Evolutionary conservation across 2,113 vertebrate genomes (phyloP).

Genomic region (Rhombomys opimus): DNA sequence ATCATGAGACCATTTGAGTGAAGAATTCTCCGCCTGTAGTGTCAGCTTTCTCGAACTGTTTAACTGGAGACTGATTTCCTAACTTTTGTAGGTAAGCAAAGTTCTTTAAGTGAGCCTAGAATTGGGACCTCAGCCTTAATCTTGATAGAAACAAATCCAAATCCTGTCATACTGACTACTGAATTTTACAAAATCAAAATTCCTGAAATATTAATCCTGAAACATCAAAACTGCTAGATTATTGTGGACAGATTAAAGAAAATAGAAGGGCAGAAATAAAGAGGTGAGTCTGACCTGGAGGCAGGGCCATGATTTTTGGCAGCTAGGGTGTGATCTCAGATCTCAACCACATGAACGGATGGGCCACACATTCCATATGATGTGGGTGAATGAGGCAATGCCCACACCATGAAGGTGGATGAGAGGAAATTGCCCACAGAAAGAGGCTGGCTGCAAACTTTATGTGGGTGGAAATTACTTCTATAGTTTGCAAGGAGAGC

Average conservation of each 20-base stretch:
- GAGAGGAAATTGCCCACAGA: not conserved
- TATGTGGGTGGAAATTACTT: not conserved
- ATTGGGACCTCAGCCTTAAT: not conserved
- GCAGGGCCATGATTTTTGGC: not conserved
- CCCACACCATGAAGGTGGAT: not conserved
- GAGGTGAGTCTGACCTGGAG: not conserved
- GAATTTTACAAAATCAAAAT: not conserved
- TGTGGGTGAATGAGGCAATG: not conserved
- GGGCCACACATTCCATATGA: not conserved
- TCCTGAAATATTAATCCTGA: not conserved
- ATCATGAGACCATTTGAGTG: not conserved
- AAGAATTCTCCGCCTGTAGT: not conserved
- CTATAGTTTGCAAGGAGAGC: not conserved
- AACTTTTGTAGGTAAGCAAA: not conserved
- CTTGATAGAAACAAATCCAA: not conserved
- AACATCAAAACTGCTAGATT: not conserved
- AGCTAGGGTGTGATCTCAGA: not conserved
- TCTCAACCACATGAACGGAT: not conserved
- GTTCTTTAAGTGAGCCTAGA: not conserved
- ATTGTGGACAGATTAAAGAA: not conserved
- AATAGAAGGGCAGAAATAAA: not conserved
- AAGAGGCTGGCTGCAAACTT: not conserved
- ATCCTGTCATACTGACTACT: not conserved
- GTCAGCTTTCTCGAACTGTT: not conserved
- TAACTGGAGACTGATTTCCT: not conserved